These are phyloP conservation scores for Ectropis crepuscularia DNA, from an alignment of 2,888 invertebrate genomes.

Conservation along the genomic window DNA sequence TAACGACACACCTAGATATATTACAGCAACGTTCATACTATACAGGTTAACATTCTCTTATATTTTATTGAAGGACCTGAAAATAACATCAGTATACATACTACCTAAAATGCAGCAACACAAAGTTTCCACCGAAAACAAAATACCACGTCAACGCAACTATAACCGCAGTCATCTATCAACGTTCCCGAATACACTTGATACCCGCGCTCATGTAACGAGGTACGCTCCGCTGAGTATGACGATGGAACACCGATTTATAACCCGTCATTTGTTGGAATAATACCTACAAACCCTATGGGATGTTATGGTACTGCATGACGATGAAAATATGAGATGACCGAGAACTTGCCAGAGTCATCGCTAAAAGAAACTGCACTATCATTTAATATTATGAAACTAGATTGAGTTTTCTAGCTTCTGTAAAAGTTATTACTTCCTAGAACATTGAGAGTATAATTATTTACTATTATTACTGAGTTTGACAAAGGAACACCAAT, in stretches of 20 bases:
- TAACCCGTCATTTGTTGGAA: conserved; percentile 22
- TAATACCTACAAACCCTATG: not conserved
- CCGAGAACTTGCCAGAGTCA: not conserved
- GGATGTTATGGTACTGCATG: no score
- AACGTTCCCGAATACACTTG: conserved; percentile 26
- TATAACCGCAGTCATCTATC: conserved; percentile 32
- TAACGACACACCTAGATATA: no score
- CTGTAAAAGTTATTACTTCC: no score
- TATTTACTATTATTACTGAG: no score
- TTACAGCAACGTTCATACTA: no score
- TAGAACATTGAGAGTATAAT: no score
- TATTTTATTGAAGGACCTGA: no score
- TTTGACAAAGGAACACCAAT: conserved; percentile 26
- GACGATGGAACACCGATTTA: conserved; percentile 27
- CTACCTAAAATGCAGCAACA: not conserved
- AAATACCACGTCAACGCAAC: conserved; percentile 23
- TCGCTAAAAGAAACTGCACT: no score
- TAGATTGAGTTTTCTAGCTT: no score
- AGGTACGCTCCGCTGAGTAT: conserved; percentile 28
- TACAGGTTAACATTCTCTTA: no score
- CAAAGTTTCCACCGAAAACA: conserved; percentile 9
- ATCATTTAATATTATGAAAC: no score
- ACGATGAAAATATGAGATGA: not conserved
- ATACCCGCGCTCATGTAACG: conserved; percentile 27
- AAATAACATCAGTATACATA: no score